phyloP scores from a whole-genome alignment of 2,888 invertebrate genomes.

The Opisthograptis luteolata region DNA sequence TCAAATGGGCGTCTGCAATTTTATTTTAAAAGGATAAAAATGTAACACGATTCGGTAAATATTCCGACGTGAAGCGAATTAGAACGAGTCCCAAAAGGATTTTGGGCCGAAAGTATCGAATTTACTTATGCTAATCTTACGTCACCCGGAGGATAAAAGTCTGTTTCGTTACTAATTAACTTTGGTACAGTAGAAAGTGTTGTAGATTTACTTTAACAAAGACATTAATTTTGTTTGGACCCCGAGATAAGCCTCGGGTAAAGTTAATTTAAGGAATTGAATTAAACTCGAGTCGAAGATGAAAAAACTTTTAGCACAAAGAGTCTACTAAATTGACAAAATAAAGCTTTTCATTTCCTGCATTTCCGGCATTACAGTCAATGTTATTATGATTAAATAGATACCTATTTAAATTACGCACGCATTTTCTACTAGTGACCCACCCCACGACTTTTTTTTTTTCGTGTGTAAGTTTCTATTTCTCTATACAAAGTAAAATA shows the following conservation, averaged over 20 bases:
- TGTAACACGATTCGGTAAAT: conserved; percentile 60
- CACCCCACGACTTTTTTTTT: too few species aligned
- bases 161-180: conserved; percentile 61
- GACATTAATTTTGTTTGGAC: conserved; percentile 38
- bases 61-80: conserved; percentile 61
- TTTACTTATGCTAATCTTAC: conserved; percentile 77
- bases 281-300: conserved; percentile 33
- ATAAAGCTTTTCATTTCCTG: conserved; percentile 12
- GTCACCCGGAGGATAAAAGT: conserved; percentile 67
- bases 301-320: conserved; percentile 27
- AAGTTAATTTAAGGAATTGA: conserved; percentile 35
- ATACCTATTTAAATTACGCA: too few species aligned
- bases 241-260: conserved; percentile 31
- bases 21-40: conserved; percentile 61
- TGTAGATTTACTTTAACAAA: conserved; percentile 46
- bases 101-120: conserved; percentile 62
- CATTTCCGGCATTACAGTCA: too few species aligned
- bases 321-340: conserved; percentile 8
- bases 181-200: conserved; percentile 51
- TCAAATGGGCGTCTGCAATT: conserved; percentile 57
- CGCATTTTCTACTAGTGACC: too few species aligned
- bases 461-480: too few species aligned
- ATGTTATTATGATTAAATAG: too few species aligned
- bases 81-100: conserved; percentile 59
- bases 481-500: too few species aligned